Evolutionary conservation across 2,797 vertebrate genomes (phyloP), one percentile per base, ranked within the genome.

Genomic region (Sardinella longiceps): DNA sequence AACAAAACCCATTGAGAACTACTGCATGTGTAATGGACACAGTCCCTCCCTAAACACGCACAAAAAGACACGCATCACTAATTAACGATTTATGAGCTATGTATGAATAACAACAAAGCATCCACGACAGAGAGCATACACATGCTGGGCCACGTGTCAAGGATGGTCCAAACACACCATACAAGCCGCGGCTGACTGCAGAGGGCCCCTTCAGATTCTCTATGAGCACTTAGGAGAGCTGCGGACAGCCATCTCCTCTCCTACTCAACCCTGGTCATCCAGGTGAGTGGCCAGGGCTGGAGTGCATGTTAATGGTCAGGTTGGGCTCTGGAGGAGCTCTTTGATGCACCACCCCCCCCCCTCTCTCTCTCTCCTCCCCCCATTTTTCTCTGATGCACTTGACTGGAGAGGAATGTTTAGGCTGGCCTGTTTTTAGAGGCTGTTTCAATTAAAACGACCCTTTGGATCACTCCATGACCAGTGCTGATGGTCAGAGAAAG

Each of bases 331-430:
- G 60, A 53, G 66, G 50, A 30, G 48, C 45, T 45, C 56, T 84
- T 85, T 85, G 74, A 82, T 86, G 80, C 20, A 51, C 48, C 51
- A 14, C 23, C 39, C 39, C 20, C 82, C 5, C 39, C 6, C 11
- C 28, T 2, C 28, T 2, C 81, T 4, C 81, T 2, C 28, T 9
- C 14, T n/a, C 80, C 43, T 28, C 33, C 33, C 37, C 60, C 30
- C 82, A 48, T 39, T 66, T 18, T 43, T 66, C 82, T 63, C 60
- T 18, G 48, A 84, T 23, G 46, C 46, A 18, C 60, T 74, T 85
- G 2, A 39, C 74, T 70, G 45, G 43, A 85, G 70, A 84, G 81
- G 88, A 88, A 88, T 87, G 85, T 84, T 84, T 84, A 66, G 81
- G 45, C 56, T 63, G 70, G 23, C 9, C 81, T 86, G 84, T 85